These are phyloP conservation scores for Drosophila cyrtoloma DNA, from an alignment of 2,888 invertebrate genomes.

Conservation along the genomic window DNA sequence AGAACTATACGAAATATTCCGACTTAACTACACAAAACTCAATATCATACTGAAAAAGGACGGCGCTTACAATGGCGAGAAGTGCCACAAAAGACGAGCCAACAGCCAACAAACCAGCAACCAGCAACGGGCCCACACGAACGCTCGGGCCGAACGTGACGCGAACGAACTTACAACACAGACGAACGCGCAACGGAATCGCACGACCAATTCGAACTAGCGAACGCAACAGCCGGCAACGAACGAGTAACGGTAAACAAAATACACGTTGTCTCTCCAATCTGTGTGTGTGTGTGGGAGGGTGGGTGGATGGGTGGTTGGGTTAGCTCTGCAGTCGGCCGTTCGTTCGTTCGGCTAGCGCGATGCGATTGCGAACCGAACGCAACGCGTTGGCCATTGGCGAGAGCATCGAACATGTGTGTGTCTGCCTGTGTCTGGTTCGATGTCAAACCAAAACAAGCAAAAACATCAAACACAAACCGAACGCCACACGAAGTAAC, in stretches of 20 bases:
- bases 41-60: conserved; percentile 86
- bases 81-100: conserved; percentile 71
- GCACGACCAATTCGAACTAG: conserved; percentile 74
- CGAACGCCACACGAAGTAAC: conserved; percentile 55
- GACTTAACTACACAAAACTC: conserved; percentile 86
- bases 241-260: conserved; percentile 74
- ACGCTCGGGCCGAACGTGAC: conserved; percentile 44
- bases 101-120: conserved; percentile 63
- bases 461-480: conserved; percentile 31
- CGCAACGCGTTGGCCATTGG: conserved; percentile 62
- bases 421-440: conserved; percentile 52
- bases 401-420: conserved; percentile 68
- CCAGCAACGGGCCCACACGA: conserved; percentile 52
- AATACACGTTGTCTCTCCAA: conserved; percentile 54
- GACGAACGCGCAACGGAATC: conserved; percentile 33
- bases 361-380: conserved; percentile 44
- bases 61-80: conserved; percentile 81
- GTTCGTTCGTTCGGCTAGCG: conserved; percentile 29
- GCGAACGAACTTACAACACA: conserved; percentile 69
- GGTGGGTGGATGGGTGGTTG: conserved; percentile 13
- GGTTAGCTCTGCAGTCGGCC: conserved; percentile 15
- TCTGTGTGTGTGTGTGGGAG: conserved; percentile 3
- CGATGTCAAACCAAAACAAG: conserved; percentile 66
- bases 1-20: conserved; percentile 85
- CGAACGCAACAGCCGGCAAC: conserved; percentile 78